Conservation (phyloP, 1,140 invertebrate species). For the Tetramorium parvispinum region DNA sequence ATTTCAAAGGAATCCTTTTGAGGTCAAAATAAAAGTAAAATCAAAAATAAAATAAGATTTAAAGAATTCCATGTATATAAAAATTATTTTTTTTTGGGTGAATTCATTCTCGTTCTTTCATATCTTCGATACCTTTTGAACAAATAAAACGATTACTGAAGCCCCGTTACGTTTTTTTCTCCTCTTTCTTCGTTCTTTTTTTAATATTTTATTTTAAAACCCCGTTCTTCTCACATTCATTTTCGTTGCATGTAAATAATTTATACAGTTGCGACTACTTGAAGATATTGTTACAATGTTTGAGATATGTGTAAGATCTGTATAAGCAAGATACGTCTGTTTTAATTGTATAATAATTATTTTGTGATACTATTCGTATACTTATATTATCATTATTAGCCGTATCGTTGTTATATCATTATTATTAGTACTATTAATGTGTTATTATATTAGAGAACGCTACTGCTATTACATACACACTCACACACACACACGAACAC, state of each 20-base stretch:
- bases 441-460: conserved; percentile 55
- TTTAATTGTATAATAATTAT: conserved; percentile 78
- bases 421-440: conserved; percentile 65
- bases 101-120: conserved; percentile 33
- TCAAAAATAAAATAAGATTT: no score
- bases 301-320: conserved; percentile 62
- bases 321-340: conserved; percentile 65
- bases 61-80: no score
- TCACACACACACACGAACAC: background rate
- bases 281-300: conserved; percentile 60
- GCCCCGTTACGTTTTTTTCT: conserved; percentile 24
- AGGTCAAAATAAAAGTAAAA: no score
- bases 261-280: conserved; percentile 58
- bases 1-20: no score
- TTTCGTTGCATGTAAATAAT: conserved; percentile 74
- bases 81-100: no score
- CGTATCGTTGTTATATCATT: conserved; percentile 69
- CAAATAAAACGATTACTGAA: conserved; percentile 48
- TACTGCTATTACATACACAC: conserved; percentile 44
- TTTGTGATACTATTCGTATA: conserved; percentile 81
- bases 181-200: background rate
- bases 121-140: background rate
- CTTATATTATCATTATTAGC: conserved; percentile 71
- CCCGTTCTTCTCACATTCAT: conserved; percentile 40
- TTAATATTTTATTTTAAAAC: conserved; percentile 8